A percentile compares a stretch with the other conserved stretches of the same genome.
phyloP scores from a whole-genome alignment of 1,140 invertebrate species.

The Eubasilissa regina region DNA sequence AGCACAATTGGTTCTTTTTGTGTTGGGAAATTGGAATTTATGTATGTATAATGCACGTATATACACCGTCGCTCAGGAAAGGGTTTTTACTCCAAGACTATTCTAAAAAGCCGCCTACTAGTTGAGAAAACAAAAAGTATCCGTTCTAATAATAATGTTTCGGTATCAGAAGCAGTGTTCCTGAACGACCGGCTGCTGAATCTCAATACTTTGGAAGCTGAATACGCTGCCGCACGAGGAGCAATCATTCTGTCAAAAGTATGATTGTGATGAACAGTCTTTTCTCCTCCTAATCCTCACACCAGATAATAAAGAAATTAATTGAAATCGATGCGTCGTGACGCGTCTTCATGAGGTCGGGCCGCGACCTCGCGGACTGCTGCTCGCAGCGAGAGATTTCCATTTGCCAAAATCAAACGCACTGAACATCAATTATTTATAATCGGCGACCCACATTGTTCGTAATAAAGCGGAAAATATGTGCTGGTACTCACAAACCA shows the following conservation, averaged over 20 bases:
- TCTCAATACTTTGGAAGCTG: no score
- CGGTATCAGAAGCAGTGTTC: no score
- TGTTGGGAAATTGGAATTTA: no score
- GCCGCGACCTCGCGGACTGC: constrained; percentile 35
- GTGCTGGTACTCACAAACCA: constrained; percentile 8
- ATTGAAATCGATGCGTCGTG: constrained; percentile 51
- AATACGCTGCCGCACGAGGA: constrained; percentile 1
- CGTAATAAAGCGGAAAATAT: constrained; percentile 3
- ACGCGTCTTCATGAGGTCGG: constrained; percentile 33
- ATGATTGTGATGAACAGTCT: constrained; percentile 20
- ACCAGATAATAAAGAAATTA: constrained; percentile 50
- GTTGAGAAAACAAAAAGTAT: no score
- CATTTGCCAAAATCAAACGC: constrained; percentile 26
- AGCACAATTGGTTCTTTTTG: no score
- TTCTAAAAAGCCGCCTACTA: no score
- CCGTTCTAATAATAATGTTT: no score
- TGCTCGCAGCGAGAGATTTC: constrained; percentile 32
- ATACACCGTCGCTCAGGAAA: no score
- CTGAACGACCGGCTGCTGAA: no score
- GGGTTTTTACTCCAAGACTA: no score
- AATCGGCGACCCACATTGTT: constrained; percentile 25
- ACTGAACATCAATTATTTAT: constrained; percentile 10
- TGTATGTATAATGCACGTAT: no score
- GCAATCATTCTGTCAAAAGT: constrained; percentile 34
- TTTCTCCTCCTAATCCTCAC: constrained; percentile 15